These are phyloP conservation scores for Anolis carolinensis DNA, from an alignment of 2,113 vertebrate species.

Conservation along the genomic window DNA sequence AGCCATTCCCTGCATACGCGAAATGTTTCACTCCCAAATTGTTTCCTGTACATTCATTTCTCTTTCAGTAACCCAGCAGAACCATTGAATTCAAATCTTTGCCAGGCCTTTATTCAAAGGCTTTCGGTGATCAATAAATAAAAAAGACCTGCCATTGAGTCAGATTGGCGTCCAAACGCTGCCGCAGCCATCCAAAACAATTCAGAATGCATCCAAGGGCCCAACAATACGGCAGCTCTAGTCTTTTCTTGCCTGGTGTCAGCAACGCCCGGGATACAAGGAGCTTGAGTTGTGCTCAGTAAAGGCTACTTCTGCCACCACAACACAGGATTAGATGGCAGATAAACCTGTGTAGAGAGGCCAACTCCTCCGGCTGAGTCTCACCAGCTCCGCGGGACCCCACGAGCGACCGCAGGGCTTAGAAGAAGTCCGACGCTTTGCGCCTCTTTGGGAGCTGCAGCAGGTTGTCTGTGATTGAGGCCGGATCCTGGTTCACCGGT, in stretches of 20 bases:
- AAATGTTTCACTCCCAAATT: not conserved
- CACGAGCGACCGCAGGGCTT: conserved; percentile 16
- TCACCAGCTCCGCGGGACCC: not conserved
- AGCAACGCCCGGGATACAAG: not conserved
- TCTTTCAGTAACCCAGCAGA: conserved; percentile 8
- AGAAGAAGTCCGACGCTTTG: conserved; percentile 89
- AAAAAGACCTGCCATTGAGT: conserved; percentile 27
- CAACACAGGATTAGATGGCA: not conserved
- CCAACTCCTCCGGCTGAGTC: no score
- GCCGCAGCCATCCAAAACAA: not conserved
- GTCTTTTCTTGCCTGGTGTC: not conserved
- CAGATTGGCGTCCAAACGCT: not conserved
- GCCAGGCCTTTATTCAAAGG: conserved; percentile 38
- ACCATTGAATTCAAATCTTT: not conserved
- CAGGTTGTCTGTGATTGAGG: conserved; percentile 95
- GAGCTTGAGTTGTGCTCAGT: not conserved
- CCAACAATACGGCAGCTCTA: not conserved
- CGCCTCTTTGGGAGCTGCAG: conserved; percentile 94
- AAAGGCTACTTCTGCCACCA: not conserved
- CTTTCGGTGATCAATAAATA: conserved; percentile 41
- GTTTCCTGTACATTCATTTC: not conserved
- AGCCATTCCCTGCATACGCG: not conserved
- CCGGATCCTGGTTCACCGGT: conserved; percentile 84
- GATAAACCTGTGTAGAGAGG: not conserved
- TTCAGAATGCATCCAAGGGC: not conserved